Evolutionary conservation across 2,113 vertebrate genomes (phyloP), one percentile per base, ranked within the genome.

Genomic region (Xerus inauris): DNA sequence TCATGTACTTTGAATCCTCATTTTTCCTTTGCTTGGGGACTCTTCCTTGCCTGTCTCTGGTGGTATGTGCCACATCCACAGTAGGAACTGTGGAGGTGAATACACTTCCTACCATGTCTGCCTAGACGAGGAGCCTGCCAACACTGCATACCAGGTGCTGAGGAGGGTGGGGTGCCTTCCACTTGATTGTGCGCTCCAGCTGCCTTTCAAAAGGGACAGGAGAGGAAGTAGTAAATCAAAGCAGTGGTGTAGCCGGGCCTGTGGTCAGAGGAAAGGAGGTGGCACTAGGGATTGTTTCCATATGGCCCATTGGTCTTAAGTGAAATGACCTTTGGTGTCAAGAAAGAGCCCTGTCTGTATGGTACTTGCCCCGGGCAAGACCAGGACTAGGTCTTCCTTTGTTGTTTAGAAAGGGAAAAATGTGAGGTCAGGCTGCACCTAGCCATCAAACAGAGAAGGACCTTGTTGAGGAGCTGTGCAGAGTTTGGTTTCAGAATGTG

Each of bases 271-370:
- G 35, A 80, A 26, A 26, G 35, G 28, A 47, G 49, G 42, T 11
- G 5, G 20, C 24, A 8, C 7, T 28, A 0, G 13, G 6, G 14
- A 77, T 9, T 28, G 2, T 67, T 45, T 30, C 22, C 2, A 0
- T 3, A 5, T 54, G 45, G 10, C 35, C 47, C 0, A 0, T 77
- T 49, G 71, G 47, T 42, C 38, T 49, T 30, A 11, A 8, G 22
- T 64, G 32, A 42, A 3, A 30, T 26, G 1, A 62, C 62, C 28
- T n/a, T 59, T 17, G 42, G 62, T 62, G 12, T 59, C 26, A 57
- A 59, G 32, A 62, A 51, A 35, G n/a, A 40, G 47, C 28, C 38
- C 7, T 47, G 5, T 40, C 38, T 77, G n/a, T n/a, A n/a, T n/a
- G 57, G 79, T 76, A 35, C 30, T 92, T 71, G 51, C 42, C 54